Evolutionary conservation across 2,113 vertebrate genomes (phyloP), one percentile per base, ranked within the genome.

Genomic region (Neogobius melanostomus): DNA sequence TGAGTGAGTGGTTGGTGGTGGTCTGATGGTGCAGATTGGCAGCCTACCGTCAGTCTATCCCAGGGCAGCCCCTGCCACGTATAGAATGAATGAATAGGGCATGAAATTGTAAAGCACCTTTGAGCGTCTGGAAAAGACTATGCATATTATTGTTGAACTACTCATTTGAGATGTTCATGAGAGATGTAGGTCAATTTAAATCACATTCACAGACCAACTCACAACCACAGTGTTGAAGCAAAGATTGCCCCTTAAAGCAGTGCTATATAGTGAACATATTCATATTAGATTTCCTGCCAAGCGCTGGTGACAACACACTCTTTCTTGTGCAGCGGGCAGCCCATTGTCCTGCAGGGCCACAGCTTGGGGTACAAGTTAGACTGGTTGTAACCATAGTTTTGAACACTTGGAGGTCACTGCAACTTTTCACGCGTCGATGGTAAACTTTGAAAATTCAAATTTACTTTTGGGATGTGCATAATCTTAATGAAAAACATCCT

Each of bases 361-460:
- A 63, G 61, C 61, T 63, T 63, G 61, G 44, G 17, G 61, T 63
- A 47, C 61, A 63, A 45, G 43, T 47, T 63, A 17, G 43, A 63
- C 61, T 7, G 8, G 42, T 63, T 63, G n/a, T 17, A 12, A 9
- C 7, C 16, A 46, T 15, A 63, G 43, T 44, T 46, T 63, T 63
- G 44, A 63, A 63, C 43, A 11, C 44, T 11, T 46, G 17, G 61
- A 63, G 44, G 61, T 63, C 61, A 63, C 7, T 63, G 14, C 42
- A 63, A 63, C 15, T 63, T 63, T 46, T 46, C 43, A 46, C 45
- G 12, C 8, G 14, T 44, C 42, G 36, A 59, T 42, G 9, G 21
- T 59, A 59, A 36, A 59, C 28, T 59, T 21, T 36, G 28, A 12
- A 42, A 60, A 60, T 11, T 11, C 14, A 42, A 60, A 43, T 43